Conservation (phyloP, 2,888 invertebrate genomes). For the Zaprionus bogoriensis region DNA sequence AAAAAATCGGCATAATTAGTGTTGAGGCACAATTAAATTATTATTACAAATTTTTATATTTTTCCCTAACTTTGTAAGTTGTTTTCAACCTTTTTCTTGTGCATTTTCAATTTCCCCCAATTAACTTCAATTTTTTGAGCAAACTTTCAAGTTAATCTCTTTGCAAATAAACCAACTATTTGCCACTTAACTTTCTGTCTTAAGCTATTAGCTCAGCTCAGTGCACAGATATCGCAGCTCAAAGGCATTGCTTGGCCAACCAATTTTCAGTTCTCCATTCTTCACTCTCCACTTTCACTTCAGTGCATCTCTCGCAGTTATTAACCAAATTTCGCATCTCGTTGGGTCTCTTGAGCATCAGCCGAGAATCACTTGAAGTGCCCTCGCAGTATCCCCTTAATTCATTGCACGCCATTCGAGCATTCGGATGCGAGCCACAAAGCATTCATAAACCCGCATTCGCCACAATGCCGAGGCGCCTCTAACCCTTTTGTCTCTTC, state of each 20-base stretch:
- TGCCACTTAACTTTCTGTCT: not conserved
- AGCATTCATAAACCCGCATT: slow-evolving; percentile 59
- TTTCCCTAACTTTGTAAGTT: too few relatives aligned
- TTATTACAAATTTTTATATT: too few relatives aligned
- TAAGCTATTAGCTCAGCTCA: not conserved
- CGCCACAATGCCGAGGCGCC: slow-evolving; percentile 27
- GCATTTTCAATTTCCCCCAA: too few relatives aligned
- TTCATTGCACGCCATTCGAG: slow-evolving; percentile 20
- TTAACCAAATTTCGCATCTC: slow-evolving; percentile 43
- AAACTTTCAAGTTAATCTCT: not conserved
- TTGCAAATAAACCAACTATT: not conserved
- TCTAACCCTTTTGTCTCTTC: not conserved
- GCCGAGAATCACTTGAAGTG: slow-evolving; percentile 37
- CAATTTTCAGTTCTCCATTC: slow-evolving; percentile 15
- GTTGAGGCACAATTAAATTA: too few relatives aligned
- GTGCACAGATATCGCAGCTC: slow-evolving; percentile 8
- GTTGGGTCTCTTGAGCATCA: slow-evolving; percentile 7
- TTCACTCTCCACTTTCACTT: slow-evolving; percentile 12
- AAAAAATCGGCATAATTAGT: too few relatives aligned
- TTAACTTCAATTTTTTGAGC: not conserved
- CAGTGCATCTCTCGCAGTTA: slow-evolving; percentile 31
- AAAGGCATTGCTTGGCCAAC: slow-evolving; percentile 21
- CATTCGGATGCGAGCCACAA: slow-evolving; percentile 42
- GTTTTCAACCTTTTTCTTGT: too few relatives aligned
- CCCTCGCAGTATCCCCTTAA: slow-evolving; percentile 24